A percentile compares a stretch with the other conserved stretches of the same genome.
Conservation (phyloP, 2,113 vertebrate species). For the Centropristis striata region DNA sequence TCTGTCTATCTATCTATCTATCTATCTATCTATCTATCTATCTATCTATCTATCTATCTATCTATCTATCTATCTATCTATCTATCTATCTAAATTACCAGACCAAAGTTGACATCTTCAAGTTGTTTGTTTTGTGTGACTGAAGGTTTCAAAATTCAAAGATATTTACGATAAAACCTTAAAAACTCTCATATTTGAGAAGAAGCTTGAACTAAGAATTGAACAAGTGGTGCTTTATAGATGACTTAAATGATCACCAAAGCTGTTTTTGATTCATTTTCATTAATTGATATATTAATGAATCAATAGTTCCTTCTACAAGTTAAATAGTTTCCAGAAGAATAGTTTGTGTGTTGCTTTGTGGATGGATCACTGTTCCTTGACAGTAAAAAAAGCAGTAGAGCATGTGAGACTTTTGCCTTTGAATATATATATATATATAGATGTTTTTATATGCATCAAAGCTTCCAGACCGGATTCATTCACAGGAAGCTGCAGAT, state of each 20-base stretch:
- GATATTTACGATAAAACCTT: too few species aligned
- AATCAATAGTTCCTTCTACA: background rate
- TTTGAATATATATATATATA: background rate
- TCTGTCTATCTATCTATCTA: background rate
- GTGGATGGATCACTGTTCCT: background rate
- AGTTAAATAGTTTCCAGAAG: background rate
- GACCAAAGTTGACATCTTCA: background rate
- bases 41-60: background rate
- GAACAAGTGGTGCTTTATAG: background rate
- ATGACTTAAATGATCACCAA: background rate
- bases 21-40: background rate
- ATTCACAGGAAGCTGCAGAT: background rate
- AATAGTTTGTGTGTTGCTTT: background rate
- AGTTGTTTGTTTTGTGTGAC: background rate
- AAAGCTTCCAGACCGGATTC: slow-evolving; percentile 3
- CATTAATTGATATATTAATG: background rate
- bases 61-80: background rate
- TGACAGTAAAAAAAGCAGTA: background rate
- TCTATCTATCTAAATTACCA: background rate
- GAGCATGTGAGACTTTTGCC: background rate
- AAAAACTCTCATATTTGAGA: background rate
- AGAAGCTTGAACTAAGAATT: background rate
- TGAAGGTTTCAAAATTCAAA: background rate
- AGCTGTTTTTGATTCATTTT: background rate
- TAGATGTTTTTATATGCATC: background rate